Base-by-base conservation (phyloP, 2,888 invertebrate genomes). In the Pachycephus smyrnensis region DNA sequence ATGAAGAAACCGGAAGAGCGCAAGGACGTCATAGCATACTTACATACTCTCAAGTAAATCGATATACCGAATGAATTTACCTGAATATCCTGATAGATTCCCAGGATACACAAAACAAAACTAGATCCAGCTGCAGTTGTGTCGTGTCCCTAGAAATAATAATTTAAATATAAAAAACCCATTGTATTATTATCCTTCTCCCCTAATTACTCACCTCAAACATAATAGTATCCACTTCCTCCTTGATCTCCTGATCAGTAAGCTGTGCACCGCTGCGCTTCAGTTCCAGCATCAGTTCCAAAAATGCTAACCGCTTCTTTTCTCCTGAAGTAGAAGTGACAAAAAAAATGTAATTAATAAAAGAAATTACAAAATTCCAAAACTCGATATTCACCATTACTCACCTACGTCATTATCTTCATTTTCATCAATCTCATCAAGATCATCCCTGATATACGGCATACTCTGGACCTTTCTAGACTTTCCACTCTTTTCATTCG, bases 191-290 rank as follows among this genome's bases (percentile, higher is more conserved):
- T n/a, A 73, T 68, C 23, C 36, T 31, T 68, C 73, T 0, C 68
- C 73, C 15, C 1, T 15, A 30, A 75, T 69, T 73, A 75, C 75
- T 88, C 90, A 95, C 97, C 94, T 98, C 96, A 90, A 96, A 96
- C 96, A 97, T 96, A 85, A 97, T 96, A 0, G 96, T 96, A 89
- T 96, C 95, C 0, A 96, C 96, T 93, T 97, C 96, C 89, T 97
- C 96, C 86, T 95, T 95, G 84, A 97, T 96, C 92, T 97, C 96
- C 82, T 95, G 94, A 81, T 96, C 96, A 36, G 94, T 94, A 77
- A 96, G 94, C 71, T 93, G 94, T 77, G 93, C 95, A 12, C 95
- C 95, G 80, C 95, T 95, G 82, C 95, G 95, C 79, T 96, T 94
- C 85, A 96, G 94, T 90, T 97, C 96, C 76, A 98, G 93, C 86